A percentile compares a stretch with the other conserved stretches of the same genome.
phyloP scores from a whole-genome alignment of 2,797 vertebrate genomes.

The Heteromormyrus szaboi region DNA sequence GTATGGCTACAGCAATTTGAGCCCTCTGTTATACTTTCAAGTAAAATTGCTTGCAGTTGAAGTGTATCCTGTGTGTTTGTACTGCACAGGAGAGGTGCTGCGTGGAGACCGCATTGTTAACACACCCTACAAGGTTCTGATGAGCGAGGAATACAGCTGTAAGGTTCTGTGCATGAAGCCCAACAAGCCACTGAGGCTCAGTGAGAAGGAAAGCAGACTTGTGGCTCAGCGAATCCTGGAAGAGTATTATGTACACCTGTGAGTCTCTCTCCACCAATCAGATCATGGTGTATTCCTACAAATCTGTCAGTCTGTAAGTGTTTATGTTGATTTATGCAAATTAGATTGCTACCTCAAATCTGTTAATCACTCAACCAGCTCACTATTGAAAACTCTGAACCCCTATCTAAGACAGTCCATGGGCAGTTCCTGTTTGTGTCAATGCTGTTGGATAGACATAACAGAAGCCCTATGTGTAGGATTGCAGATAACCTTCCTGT shows the following conservation, averaged over 20 bases:
- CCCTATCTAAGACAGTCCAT: neutral
- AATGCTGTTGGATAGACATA: neutral
- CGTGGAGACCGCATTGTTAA: constrained; percentile 95
- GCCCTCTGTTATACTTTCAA: neutral
- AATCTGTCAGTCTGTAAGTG: neutral
- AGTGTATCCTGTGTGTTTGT: neutral
- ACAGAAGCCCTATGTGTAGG: constrained; percentile 51
- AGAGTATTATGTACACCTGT: constrained; percentile 97
- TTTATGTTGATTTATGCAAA: neutral
- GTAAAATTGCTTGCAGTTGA: neutral
- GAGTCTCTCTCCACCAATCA: constrained; percentile 48
- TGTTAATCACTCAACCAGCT: neutral
- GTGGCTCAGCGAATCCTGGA: constrained; percentile 87
- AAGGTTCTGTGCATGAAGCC: constrained; percentile 74
- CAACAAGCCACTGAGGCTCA: constrained; percentile 63
- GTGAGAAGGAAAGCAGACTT: constrained; percentile 74
- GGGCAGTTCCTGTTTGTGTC: neutral
- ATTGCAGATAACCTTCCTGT: constrained; percentile 97
- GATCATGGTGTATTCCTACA: neutral
- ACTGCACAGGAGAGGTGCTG: constrained; percentile 79
- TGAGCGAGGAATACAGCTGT: constrained; percentile 86
- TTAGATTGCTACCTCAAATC: neutral
- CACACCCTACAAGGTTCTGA: constrained; percentile 80
- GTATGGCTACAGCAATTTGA: neutral
- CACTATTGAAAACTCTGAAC: neutral